Percentiles rank a stretch among this genome's conserved stretches.
phyloP scores from a whole-genome alignment of 2,797 vertebrate species.

The Crotalus adamanteus region DNA sequence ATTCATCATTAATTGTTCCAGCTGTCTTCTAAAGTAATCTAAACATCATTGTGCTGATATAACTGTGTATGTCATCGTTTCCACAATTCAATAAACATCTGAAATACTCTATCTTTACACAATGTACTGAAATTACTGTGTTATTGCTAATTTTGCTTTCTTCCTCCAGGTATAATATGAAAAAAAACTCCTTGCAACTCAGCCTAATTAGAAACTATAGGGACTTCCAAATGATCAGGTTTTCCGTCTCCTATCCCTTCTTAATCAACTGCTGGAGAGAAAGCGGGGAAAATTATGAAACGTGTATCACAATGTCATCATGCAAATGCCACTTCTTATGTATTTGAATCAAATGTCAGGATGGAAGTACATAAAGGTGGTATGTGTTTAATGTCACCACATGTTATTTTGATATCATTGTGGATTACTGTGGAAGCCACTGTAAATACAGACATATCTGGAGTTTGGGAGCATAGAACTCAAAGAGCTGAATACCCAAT shows the following conservation, averaged over 20 bases:
- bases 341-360: background rate
- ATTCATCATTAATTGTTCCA: background rate
- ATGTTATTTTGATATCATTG: background rate
- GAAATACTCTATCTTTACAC: background rate
- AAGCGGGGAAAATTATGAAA: background rate
- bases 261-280: background rate
- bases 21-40: background rate
- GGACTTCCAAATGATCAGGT: background rate
- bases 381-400: background rate
- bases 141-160: background rate
- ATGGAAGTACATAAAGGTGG: background rate
- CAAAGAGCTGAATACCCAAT: background rate
- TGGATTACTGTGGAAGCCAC: background rate
- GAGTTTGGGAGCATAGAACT: background rate
- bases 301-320: background rate
- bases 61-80: background rate
- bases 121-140: background rate
- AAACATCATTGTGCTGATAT: background rate
- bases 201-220: background rate
- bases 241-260: background rate
- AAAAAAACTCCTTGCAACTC: background rate
- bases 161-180: background rate
- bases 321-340: background rate
- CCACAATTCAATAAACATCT: background rate
- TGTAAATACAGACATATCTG: background rate